Percentiles rank a stretch among this genome's conserved stretches.
Conservation (phyloP, 2,888 invertebrate genomes). For the Mesorhabditis belari region DNA sequence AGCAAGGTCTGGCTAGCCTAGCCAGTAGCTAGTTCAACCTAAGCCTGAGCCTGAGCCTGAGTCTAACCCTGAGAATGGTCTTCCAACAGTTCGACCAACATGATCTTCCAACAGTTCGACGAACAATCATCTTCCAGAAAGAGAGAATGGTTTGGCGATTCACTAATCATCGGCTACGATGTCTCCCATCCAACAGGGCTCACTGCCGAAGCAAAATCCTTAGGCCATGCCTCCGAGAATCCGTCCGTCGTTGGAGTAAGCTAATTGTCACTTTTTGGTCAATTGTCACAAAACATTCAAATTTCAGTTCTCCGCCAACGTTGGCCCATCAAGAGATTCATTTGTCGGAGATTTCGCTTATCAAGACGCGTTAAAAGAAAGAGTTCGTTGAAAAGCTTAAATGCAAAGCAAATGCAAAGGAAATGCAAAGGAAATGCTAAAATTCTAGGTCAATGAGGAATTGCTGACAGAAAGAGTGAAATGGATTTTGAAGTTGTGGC, state of each 20-base stretch:
- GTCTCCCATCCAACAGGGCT: slow-evolving; percentile 16
- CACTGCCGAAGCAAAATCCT: not conserved
- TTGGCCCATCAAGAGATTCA: slow-evolving; percentile 5
- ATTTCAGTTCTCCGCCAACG: slow-evolving; percentile 28
- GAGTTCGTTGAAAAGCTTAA: no score
- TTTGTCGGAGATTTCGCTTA: slow-evolving; percentile 30
- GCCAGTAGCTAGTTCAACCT: no score
- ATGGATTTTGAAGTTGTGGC: slow-evolving; percentile 16
- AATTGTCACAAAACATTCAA: not conserved
- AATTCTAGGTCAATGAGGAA: slow-evolving; percentile 10
- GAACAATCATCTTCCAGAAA: no score
- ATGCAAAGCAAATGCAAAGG: no score
- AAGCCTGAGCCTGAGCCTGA: no score
- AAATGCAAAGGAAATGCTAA: no score
- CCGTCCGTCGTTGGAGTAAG: slow-evolving; percentile 20
- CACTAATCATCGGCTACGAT: slow-evolving; percentile 15
- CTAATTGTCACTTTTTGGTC: not conserved
- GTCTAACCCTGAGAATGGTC: no score
- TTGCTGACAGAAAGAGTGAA: slow-evolving; percentile 14
- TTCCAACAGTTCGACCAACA: no score
- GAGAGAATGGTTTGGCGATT: not conserved
- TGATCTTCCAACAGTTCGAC: no score
- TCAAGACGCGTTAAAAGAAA: slow-evolving; percentile 16
- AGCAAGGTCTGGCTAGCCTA: no score
- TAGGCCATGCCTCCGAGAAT: slow-evolving; percentile 2